Evolutionary conservation across 2,888 invertebrate genomes (phyloP), one percentile per base, ranked within the genome.

Genomic region (Aproaerema taeniolella): DNA sequence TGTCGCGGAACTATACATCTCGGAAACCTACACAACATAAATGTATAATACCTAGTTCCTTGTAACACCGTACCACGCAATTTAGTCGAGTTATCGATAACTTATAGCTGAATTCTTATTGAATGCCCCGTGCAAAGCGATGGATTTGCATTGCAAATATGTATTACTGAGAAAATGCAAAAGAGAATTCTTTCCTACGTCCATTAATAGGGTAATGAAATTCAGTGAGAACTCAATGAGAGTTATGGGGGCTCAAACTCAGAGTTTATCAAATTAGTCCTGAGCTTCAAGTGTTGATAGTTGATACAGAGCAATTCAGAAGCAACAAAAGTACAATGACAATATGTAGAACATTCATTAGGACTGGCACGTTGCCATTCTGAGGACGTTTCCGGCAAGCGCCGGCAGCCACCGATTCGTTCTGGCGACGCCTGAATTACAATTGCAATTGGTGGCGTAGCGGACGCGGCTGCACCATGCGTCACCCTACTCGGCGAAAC

Each of bases 361-460:
- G 47, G 54, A 62, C 64, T 82, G 82, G 82, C 81, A 67, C 54
- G 47, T 55, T 73, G 81, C 80, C 82, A 81, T 70, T 66, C 55
- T 43, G 55, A 67, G 67, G 73, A 69, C 64, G 67, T 74, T 79
- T 78, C 77, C 78, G 74, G 67, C 67, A 74, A 76, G 59, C 66
- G 68, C 61, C 67, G 64, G 68, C 61, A 56, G 55, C 53, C 56
- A 52, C 58, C 72, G 66, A 72, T 76, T 75, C 66, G 73, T 75
- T 75, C 65, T 69, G 64, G 69, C 70, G 68, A 67, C 67, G 73
- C 63, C 67, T 67, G 74, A 71, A 76, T 73, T 65, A 67, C 67
- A 71, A 68, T 73, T 67, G 71, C 73, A 71, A 74, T 64, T 58
- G 60, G 54, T 61, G 61, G 58, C 56, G 58, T 48, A 53, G 56